Evolutionary conservation across 2,888 invertebrate genomes (phyloP), one percentile per base, ranked within the genome.

Genomic region (Criorhina ranunculi): DNA sequence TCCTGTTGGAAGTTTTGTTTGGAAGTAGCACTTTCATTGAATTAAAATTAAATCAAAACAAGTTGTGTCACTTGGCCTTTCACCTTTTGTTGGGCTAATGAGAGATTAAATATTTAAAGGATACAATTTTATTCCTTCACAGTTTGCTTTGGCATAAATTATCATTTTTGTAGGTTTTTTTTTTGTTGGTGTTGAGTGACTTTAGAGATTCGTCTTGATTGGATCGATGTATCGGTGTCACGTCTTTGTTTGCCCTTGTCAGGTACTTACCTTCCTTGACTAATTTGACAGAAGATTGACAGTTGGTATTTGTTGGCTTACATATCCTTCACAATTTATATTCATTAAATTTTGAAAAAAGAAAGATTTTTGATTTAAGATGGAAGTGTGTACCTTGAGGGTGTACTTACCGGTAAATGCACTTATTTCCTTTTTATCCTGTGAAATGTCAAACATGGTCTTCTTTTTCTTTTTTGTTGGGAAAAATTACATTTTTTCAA

Each of bases 81-180:
- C 1, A 31, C 49, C 40, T 76, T 42, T 57, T 7, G 49, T 29
- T 9, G n/a, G 35, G 53, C 67, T 64, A 69, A 79, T 79, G 69
- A 67, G 9, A 62, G 24, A 83, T 83, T 64, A 75, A 79, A 64
- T 83, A 83, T 83, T 83, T 17, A 75, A 55, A 75, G 49, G n/a
- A 53, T n/a, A 29, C 19, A 17, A 7, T 5, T 19, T 17, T n/a
- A 19, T 19, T 35, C 33, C 42, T 37, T 57, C 17, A 33, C 0
- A 7, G 8, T 35, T 51, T 51, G 9, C 19, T 31, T 53, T 29
- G 51, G 29, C 24, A n/a, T n/a, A n/a, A n/a, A n/a, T n/a, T n/a
- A n/a, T n/a, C n/a, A n/a, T 66, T 5, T 37, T 15, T 66, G 12
- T 51, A 8, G 1, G 31, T 9, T 49, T 35, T 7, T 12, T 19